Conservation (phyloP, 2,113 vertebrate species). For the Seriola quinqueradiata region DNA sequence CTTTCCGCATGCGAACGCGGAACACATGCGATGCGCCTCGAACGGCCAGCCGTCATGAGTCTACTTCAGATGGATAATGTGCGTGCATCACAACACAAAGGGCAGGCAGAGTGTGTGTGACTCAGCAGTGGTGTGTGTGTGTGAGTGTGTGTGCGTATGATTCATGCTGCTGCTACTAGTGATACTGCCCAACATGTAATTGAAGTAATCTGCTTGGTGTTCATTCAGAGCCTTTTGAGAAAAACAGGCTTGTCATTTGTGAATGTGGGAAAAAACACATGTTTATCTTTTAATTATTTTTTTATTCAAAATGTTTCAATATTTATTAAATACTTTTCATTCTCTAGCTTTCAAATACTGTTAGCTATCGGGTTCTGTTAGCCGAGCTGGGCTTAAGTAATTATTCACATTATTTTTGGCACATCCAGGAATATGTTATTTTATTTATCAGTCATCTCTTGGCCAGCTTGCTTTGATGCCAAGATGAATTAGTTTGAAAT, state of each 20-base stretch:
- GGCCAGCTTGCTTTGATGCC: slow-evolving; percentile 50
- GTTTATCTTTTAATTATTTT: background rate
- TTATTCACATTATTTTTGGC: slow-evolving; percentile 38
- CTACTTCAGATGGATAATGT: slow-evolving; percentile 20
- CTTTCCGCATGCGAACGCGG: background rate
- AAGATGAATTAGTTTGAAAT: slow-evolving; percentile 55
- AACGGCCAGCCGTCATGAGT: slow-evolving; percentile 61
- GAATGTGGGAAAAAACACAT: background rate
- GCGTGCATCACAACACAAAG: slow-evolving; percentile 51
- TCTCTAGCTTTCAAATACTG: background rate
- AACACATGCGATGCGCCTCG: slow-evolving; percentile 13
- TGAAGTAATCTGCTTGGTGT: slow-evolving; percentile 43
- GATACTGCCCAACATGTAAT: slow-evolving; percentile 59
- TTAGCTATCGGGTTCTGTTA: background rate
- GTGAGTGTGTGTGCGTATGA: slow-evolving; percentile 52
- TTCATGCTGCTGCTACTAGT: slow-evolving; percentile 56
- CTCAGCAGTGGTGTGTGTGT: slow-evolving; percentile 38
- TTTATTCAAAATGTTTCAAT: background rate
- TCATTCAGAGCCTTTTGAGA: slow-evolving; percentile 38
- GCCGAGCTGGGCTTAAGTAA: slow-evolving; percentile 7
- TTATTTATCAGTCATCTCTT: slow-evolving; percentile 43
- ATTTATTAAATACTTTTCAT: background rate
- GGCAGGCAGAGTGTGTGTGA: slow-evolving; percentile 45
- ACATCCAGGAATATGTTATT: slow-evolving; percentile 44
- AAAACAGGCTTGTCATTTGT: background rate